phyloP scores from a whole-genome alignment of 2,888 invertebrate genomes.

The Xanthostigma xanthostigma region DNA sequence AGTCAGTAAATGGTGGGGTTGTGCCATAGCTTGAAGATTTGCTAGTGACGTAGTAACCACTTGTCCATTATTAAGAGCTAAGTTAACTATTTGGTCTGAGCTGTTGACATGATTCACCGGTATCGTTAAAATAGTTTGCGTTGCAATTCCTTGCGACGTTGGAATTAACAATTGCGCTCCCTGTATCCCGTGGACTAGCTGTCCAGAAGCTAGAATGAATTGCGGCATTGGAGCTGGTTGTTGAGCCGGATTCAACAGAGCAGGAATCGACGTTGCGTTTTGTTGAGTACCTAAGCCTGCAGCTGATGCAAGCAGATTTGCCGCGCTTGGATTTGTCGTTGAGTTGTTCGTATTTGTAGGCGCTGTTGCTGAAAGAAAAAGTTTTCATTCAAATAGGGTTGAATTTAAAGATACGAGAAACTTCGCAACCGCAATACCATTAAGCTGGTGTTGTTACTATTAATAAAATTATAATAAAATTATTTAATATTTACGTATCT shows the following conservation, averaged over 20 bases:
- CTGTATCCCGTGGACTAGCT: constrained; percentile 83
- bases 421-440: too few species aligned
- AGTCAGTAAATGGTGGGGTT: constrained; percentile 49
- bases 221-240: constrained; percentile 72
- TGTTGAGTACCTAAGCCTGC: constrained; percentile 21
- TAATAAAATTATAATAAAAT: too few species aligned
- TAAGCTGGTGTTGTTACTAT: too few species aligned
- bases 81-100: constrained; percentile 55
- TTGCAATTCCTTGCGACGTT: constrained; percentile 87
- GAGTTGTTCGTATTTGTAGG: constrained; percentile 10
- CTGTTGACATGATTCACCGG: constrained; percentile 79
- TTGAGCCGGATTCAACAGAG: constrained; percentile 33
- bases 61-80: constrained; percentile 73
- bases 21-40: constrained; percentile 62
- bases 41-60: constrained; percentile 71
- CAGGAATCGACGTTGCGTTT: constrained; percentile 32
- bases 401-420: too few species aligned
- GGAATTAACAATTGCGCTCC: constrained; percentile 90
- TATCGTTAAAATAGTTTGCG: constrained; percentile 90
- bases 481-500: too few species aligned
- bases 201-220: constrained; percentile 80
- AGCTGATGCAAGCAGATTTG: constrained; percentile 19
- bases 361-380: constrained; percentile 7
- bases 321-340: constrained; percentile 6
- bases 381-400: neutral